Base-by-base conservation (phyloP, 2,113 vertebrate genomes). In the Eira barbara region DNA sequence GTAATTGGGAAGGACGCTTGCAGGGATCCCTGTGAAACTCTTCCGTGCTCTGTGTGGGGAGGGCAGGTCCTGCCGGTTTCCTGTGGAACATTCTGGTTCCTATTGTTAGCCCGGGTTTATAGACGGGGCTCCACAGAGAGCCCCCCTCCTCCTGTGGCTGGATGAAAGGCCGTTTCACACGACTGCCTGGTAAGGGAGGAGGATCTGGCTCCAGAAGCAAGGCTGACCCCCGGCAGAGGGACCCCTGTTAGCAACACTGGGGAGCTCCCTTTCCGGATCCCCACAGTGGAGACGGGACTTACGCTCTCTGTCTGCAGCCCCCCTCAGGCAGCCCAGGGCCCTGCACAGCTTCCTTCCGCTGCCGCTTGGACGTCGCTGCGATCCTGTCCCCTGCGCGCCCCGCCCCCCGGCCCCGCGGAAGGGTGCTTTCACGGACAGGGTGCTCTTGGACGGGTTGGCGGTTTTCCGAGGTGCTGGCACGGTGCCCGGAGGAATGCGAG, bases 61-160 rank as follows among this genome's bases (percentile, higher is more conserved):
- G 49, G 90, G 39, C 55, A 45, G 36, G 63, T 27, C 94, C 85
- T 39, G 2, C 74, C 7, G 14, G 71, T 45, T 97, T 85, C 71
- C 93, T 39, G 39, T 23, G n/a, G 80, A 93, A 73, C 47, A 7
- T 78, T 96, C 90, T 88, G 92, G 88, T 67, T 74, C 94, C 95
- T 25, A 18, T 67, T 65, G 91, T 73, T 85, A 34, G 47, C 61
- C 73, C 88, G 0, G 69, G 45, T 94, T 95, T 97, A 83, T 76
- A 42, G 71, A 89, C 23, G 3, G 52, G 83, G 59, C 63, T 45
- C 67, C 61, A 2, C 74, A 3, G 7, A 80, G 79, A 96, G 52
- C 67, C 45, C 39, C 71, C 71, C 27, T 36, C 55, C 94, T 90
- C 57, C 94, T 78, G 88, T 55, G 2, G 0, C 65, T 65, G 80